Percentiles rank a stretch among this genome's conserved stretches.
Evolutionary conservation across 53 echinoderm and acorn worm genomes (phyloP).

Genomic region (Holothuria scabra): DNA sequence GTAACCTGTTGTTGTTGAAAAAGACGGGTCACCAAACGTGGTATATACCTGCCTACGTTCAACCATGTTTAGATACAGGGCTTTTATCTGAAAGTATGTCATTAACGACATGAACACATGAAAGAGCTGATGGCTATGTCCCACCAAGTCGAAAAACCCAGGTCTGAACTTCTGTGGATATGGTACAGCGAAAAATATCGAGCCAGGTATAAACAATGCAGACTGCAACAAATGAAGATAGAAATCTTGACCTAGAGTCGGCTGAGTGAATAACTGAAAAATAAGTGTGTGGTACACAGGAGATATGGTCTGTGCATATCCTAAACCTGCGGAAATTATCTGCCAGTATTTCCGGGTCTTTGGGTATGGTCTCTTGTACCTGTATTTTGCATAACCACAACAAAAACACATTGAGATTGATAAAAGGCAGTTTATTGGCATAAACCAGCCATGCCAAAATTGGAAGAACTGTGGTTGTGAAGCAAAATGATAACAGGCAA

Average conservation of each 20-base stretch:
- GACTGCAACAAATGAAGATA: conserved; percentile 74
- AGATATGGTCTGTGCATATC: conserved; percentile 72
- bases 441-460: conserved; percentile 54
- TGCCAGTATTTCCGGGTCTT: conserved; percentile 90
- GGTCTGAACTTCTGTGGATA: conserved; percentile 86
- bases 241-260: conserved; percentile 59
- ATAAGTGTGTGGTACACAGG: conserved; percentile 77
- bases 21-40: conserved; percentile 52
- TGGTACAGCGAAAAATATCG: conserved; percentile 89
- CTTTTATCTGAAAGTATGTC: conserved; percentile 78
- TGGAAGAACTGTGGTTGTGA: conserved; percentile 68
- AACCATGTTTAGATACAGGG: conserved; percentile 72
- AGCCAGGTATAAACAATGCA: conserved; percentile 62
- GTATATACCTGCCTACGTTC: conserved; percentile 62
- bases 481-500: conserved; percentile 77
- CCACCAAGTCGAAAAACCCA: conserved; percentile 85
- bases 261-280: conserved; percentile 44
- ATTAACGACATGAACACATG: conserved; percentile 82
- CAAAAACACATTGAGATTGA: conserved; percentile 73
- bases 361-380: conserved; percentile 90
- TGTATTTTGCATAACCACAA: conserved; percentile 89
- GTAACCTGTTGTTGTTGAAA: conserved; percentile 52
- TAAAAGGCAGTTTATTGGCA: conserved; percentile 63
- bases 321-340: conserved; percentile 69
- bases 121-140: conserved; percentile 90